These are phyloP conservation scores for Hemibagrus guttatus DNA, from an alignment of 2,797 vertebrate genomes.

Conservation along the genomic window DNA sequence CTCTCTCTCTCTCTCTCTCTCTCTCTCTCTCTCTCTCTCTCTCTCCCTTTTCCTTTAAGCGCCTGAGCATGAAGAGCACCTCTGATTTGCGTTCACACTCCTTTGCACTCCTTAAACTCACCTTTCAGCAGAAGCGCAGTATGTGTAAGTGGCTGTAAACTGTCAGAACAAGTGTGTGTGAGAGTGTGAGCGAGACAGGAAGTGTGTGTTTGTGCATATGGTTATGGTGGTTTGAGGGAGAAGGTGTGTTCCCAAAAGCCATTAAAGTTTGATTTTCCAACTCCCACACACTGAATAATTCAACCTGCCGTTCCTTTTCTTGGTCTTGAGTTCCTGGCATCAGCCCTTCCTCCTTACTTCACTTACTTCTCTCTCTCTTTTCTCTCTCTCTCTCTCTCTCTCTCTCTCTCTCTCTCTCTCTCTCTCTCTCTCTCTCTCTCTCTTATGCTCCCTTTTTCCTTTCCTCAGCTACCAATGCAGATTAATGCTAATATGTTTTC, in stretches of 20 bases:
- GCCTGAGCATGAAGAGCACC: constrained; percentile 83
- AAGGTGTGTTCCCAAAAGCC: constrained; percentile 70
- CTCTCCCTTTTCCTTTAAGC: constrained; percentile 71
- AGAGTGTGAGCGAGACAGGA: constrained; percentile 2
- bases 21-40: constrained; percentile 60
- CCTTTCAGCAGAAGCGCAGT: constrained; percentile 60
- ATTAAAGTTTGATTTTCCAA: constrained; percentile 79
- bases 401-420: too few species aligned
- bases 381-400: constrained; percentile 22
- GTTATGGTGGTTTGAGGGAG: constrained; percentile 22
- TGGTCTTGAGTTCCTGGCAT: constrained; percentile 58
- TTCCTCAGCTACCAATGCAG: neutral
- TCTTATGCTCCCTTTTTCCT: constrained; percentile 47
- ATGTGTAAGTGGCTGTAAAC: constrained; percentile 37
- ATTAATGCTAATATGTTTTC: neutral
- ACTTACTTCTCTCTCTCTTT: neutral
- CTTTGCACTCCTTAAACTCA: constrained; percentile 59
- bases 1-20: constrained; percentile 50
- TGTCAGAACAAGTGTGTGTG: constrained; percentile 35
- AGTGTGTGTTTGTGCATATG: constrained; percentile 33
- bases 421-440: neutral
- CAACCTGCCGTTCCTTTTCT: constrained; percentile 68
- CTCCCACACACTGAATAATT: constrained; percentile 77
- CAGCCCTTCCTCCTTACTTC: neutral
- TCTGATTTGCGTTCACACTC: constrained; percentile 69